phyloP scores from a whole-genome alignment of 1,140 invertebrate species.

The Gonatopus flavifemur region DNA sequence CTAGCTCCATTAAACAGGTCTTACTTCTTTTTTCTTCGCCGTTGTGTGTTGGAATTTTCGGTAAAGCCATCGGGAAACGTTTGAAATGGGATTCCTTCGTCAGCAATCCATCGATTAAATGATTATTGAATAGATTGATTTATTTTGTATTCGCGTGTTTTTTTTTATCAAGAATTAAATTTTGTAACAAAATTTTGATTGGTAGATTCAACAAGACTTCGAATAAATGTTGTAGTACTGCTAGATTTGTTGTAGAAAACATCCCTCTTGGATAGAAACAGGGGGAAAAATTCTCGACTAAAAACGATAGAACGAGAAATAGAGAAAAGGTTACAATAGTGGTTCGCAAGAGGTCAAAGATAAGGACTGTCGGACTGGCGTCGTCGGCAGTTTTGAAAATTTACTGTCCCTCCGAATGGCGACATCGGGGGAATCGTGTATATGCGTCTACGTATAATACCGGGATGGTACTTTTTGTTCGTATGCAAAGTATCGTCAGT shows the following conservation, averaged over 20 bases:
- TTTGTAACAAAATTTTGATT: too few relatives aligned
- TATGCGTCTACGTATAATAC: too few relatives aligned
- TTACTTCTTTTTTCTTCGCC: slow-evolving; percentile 27
- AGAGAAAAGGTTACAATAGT: background rate
- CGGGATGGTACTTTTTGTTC: slow-evolving; percentile 34
- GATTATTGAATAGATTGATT: too few relatives aligned
- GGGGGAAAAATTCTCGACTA: background rate
- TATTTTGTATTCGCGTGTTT: too few relatives aligned
- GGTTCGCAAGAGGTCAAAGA: slow-evolving; percentile 22
- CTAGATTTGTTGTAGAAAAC: too few relatives aligned
- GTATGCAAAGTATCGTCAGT: slow-evolving; percentile 38
- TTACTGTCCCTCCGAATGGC: slow-evolving; percentile 24
- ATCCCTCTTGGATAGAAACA: background rate
- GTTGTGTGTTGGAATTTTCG: slow-evolving; percentile 13
- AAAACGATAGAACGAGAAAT: background rate
- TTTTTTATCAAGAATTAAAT: too few relatives aligned
- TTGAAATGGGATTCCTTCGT: too few relatives aligned
- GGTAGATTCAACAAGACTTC: too few relatives aligned
- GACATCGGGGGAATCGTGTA: slow-evolving; percentile 9
- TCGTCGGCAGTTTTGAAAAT: slow-evolving; percentile 30
- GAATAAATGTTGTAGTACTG: too few relatives aligned
- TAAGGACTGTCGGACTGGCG: slow-evolving; percentile 18
- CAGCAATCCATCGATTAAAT: too few relatives aligned
- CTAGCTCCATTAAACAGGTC: slow-evolving; percentile 44
- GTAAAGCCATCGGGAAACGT: slow-evolving; percentile 36